Base-by-base conservation (phyloP, 2,113 vertebrate genomes). In the Morphnarchus princeps region DNA sequence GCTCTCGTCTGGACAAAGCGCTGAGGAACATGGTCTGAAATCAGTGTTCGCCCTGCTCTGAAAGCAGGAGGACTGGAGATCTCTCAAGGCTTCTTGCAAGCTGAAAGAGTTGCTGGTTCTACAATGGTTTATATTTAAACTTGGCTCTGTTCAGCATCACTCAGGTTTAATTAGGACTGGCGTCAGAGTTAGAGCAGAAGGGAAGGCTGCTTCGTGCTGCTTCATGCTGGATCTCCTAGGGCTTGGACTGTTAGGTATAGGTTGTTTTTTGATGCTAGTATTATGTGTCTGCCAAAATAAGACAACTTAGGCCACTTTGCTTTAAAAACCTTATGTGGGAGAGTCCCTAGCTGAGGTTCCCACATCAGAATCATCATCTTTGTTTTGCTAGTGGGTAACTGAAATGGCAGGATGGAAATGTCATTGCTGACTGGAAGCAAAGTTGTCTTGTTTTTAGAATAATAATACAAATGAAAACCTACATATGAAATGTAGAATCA, bases 321-420 rank as follows among this genome's bases (percentile, higher is more conserved):
- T 76, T 70, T 43, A 84, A 70, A 84, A 76, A 52, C 13, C 5
- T 43, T 25, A 20, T 3, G 5, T 38, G 28, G 15, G 52, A 78
- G 26, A 38, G 14, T 38, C 29, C 20, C n/a, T 54, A 13, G 24
- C 31, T 54, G 72, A 77, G 22, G 34, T 24, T 72, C 16, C 32
- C 16, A 49, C n/a, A 20, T 58, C 42, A 47, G 59, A 42, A 45
- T 21, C 0, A 0, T 38, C 3, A 1, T 42, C 52, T 50, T 62
- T 42, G 29, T 40, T 62, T 82, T 82, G 38, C 21, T 42, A 18
- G 42, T 7, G 13, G 16, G 32, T n/a, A 40, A 42, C 74, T 26
- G 28, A 81, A 59, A 42, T 59, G 55, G 38, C 47, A 59, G 22
- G 25, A n/a, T 38, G 50, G n/a, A 79, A 74, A 67, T 4, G 6